Evolutionary conservation across 1,140 invertebrate species (phyloP).

Genomic region (Macrotrachela quadricornifera): DNA sequence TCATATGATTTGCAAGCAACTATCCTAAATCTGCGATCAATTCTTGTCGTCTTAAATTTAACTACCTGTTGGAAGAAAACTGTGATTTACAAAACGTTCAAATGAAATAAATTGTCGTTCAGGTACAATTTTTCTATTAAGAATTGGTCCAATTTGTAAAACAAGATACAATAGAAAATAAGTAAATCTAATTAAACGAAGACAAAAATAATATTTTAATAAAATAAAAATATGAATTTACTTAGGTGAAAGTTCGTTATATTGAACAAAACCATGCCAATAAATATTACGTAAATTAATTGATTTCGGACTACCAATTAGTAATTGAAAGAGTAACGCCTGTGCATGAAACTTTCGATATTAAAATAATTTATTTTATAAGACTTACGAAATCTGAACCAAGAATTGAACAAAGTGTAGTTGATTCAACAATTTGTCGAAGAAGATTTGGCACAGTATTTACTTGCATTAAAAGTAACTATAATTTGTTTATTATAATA

Average conservation of each 20-base stretch:
- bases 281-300: conserved; percentile 27
- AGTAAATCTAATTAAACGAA: not conserved
- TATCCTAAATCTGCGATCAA: no score
- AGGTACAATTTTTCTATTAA: no score
- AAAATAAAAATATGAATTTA: not conserved
- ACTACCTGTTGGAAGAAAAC: conserved; percentile 1
- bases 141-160: no score
- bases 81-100: no score
- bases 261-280: conserved; percentile 27
- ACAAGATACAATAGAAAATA: not conserved
- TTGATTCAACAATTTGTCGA: no score
- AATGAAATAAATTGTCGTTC: no score
- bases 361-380: not conserved
- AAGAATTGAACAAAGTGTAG: no score
- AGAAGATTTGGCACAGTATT: no score
- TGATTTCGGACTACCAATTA: conserved; percentile 25
- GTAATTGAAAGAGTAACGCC: not conserved
- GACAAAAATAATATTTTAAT: not conserved
- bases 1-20: no score
- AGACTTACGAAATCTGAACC: conserved; percentile 1
- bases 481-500: no score
- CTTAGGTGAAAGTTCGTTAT: conserved; percentile 17
- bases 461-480: no score
- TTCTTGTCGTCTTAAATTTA: not conserved
- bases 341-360: no score